Evolutionary conservation across 2,888 invertebrate genomes (phyloP).

Genomic region (Andrena hattorfiana): DNA sequence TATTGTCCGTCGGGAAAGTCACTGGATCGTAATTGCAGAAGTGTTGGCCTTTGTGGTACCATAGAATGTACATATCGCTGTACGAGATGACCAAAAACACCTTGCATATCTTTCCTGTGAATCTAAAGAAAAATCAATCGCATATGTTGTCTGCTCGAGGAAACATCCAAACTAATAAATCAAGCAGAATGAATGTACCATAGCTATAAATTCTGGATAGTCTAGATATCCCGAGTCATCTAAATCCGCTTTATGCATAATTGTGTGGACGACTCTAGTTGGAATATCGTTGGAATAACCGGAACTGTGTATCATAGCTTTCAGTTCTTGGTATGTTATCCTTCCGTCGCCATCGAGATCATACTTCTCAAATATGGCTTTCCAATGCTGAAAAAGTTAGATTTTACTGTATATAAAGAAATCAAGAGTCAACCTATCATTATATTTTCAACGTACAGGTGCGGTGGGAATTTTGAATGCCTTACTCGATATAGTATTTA

Average conservation of each 20-base stretch:
- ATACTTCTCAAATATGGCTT: conserved; percentile 86
- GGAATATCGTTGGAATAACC: conserved; percentile 90
- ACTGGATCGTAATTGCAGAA: conserved; percentile 80
- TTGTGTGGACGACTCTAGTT: conserved; percentile 88
- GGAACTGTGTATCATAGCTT: conserved; percentile 87
- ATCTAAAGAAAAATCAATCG: conserved; percentile 73
- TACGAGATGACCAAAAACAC: conserved; percentile 89
- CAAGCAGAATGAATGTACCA: conserved; percentile 86
- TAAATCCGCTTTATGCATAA: conserved; percentile 89
- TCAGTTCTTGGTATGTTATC: conserved; percentile 89
- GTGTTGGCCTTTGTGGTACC: conserved; percentile 86
- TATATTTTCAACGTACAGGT: background rate
- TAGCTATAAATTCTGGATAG: conserved; percentile 90
- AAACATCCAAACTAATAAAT: background rate
- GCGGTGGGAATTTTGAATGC: background rate
- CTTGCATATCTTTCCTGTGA: conserved; percentile 86
- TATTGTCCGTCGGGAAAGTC: conserved; percentile 90
- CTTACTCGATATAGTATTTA: background rate
- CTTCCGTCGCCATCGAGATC: conserved; percentile 90
- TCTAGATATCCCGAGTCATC: conserved; percentile 89
- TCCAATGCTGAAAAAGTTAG: conserved; percentile 80
- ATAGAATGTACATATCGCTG: conserved; percentile 88
- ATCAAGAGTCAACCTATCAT: background rate
- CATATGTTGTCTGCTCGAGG: background rate
- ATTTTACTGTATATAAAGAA: conserved; percentile 30